Evolutionary conservation across 2,797 vertebrate species (phyloP).

Genomic region (Coendou prehensilis): DNA sequence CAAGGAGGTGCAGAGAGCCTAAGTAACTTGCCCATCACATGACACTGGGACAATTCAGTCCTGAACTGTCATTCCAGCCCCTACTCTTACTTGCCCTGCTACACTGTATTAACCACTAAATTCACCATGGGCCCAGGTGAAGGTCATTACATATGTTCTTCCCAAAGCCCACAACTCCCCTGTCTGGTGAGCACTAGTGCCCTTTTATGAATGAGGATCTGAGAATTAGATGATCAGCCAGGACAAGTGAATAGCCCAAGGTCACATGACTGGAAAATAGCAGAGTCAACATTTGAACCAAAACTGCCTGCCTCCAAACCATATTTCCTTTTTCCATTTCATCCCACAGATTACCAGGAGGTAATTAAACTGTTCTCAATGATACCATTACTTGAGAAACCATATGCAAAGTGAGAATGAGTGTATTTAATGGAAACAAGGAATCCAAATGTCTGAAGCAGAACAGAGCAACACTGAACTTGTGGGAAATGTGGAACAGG

Average conservation of each 20-base stretch:
- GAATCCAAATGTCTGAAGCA: background rate
- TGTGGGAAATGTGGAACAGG: background rate
- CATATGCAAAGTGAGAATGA: background rate
- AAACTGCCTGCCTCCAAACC: background rate
- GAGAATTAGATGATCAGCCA: background rate
- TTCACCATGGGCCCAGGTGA: background rate
- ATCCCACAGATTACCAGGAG: background rate
- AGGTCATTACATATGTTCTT: background rate
- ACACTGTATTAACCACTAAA: background rate
- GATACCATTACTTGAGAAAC: background rate
- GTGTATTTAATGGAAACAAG: background rate
- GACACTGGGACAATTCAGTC: background rate
- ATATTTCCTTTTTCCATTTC: background rate
- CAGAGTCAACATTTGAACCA: background rate
- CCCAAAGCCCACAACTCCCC: background rate
- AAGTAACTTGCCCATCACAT: background rate
- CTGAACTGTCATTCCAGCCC: background rate
- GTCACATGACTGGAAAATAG: background rate
- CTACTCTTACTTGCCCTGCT: background rate
- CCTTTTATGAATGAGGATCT: constrained; percentile 44
- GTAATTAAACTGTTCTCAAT: background rate
- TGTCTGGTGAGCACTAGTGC: background rate
- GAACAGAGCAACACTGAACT: background rate
- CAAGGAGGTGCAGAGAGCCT: constrained; percentile 2
- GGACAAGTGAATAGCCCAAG: background rate